A percentile compares a stretch with the other conserved stretches of the same genome.
These are phyloP conservation scores for Rhea pennata DNA, from an alignment of 2,113 vertebrate genomes.

Conservation along the genomic window DNA sequence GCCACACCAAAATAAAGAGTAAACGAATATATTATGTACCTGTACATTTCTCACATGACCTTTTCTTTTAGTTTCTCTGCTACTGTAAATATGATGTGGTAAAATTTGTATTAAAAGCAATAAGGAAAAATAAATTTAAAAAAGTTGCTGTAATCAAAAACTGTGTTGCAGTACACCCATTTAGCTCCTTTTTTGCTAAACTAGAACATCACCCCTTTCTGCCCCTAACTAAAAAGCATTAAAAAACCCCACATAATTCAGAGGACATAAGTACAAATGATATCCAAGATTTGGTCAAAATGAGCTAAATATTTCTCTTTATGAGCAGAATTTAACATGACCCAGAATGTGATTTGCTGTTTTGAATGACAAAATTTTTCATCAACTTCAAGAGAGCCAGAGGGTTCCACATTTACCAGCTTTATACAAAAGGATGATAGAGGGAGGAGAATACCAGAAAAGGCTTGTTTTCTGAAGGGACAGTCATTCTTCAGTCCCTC, in stretches of 20 bases:
- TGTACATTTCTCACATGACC: not conserved
- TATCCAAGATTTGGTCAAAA: not conserved
- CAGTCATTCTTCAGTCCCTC: not conserved
- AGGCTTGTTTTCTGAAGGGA: not conserved
- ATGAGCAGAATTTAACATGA: not conserved
- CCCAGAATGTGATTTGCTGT: not conserved
- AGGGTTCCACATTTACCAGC: not conserved
- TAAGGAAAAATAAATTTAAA: not conserved
- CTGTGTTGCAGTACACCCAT: not conserved
- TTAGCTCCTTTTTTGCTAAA: not conserved
- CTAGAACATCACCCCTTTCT: not conserved
- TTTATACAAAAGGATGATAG: not conserved
- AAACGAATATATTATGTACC: not conserved
- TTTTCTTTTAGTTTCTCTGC: not conserved
- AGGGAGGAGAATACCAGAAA: not conserved
- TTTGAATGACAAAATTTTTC: not conserved
- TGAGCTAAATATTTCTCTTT: not conserved
- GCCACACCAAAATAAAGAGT: not conserved
- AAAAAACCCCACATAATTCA: not conserved
- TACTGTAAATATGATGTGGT: not conserved
- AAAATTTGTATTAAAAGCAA: conserved; percentile 10
- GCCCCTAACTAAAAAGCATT: not conserved
- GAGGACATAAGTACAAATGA: not conserved
- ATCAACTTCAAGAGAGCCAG: not conserved
- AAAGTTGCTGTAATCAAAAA: not conserved